Base-by-base conservation (phyloP, 2,113 vertebrate genomes). In the Gymnorhina tibicen region DNA sequence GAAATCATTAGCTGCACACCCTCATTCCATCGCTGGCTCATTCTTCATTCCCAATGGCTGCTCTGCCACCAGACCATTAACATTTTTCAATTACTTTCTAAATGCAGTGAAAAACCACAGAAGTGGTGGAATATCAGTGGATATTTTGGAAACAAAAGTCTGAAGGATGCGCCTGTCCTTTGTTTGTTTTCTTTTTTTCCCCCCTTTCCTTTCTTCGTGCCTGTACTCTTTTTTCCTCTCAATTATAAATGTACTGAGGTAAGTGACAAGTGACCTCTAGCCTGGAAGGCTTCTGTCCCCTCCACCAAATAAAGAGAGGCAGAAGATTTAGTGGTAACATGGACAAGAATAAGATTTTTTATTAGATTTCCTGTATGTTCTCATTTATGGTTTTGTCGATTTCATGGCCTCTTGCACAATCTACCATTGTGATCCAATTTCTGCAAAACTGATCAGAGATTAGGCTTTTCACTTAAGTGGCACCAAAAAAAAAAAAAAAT, bases 1-100 rank as follows among this genome's bases (percentile, higher is more conserved):
- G 97, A 97, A 98, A 97, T 98, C 97, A 97, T 98, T 98, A 98
- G 95, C 97, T 95, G 92, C 95, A 96, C 73, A 97, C 97, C 96
- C 96, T 97, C 97, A 70, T 98, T 97, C 92, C 2, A 0, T 93
- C 16, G 2, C 96, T 87, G 73, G 59, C 93, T 97, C 97, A 98
- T 98, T 97, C 55, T 95, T 98, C 98, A 98, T 98, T 94, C 92
- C 95, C 97, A 97, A 89, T 93, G 60, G 58, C 96, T 92, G 76
- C 92, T 90, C 96, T 96, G 84, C 96, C 92, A 95, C 87, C 81
- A 95, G 96, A 86, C 95, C 96, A 95, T 98, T 98, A 97, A 95
- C 97, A 96, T 97, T 97, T 95, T 97, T 97, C 97, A 97, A 52
- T 79, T 97, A 97, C 97, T 97, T 97, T 97, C 94, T 96, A 97